Percentiles rank a stretch among this genome's conserved stretches.
These are phyloP conservation scores for Phainopepla nitens DNA, from an alignment of 2,113 vertebrate species.

Conservation along the genomic window DNA sequence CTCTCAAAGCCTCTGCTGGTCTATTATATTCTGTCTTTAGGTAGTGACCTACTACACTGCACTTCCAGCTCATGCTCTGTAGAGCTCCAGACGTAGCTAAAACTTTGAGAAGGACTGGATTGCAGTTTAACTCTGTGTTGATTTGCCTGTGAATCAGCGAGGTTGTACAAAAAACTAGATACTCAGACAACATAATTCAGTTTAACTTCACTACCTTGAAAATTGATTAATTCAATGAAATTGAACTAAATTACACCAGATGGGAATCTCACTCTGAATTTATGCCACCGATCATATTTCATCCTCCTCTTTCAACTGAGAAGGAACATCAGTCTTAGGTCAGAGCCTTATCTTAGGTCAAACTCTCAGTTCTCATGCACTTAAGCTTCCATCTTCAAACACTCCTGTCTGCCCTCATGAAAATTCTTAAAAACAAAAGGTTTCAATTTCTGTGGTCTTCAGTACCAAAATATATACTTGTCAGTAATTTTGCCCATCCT, in stretches of 20 bases:
- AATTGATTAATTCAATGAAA: conserved; percentile 49
- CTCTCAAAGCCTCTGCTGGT: not conserved
- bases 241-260: conserved; percentile 54
- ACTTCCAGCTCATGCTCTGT: not conserved
- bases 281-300: conserved; percentile 15
- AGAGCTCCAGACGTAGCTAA: not conserved
- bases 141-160: not conserved
- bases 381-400: conserved; percentile 32
- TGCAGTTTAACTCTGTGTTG: not conserved
- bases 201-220: conserved; percentile 44
- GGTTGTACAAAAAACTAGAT: conserved; percentile 31
- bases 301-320: conserved; percentile 30
- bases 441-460: not conserved
- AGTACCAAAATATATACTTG: not conserved
- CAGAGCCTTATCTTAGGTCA: conserved; percentile 45
- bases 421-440: not conserved
- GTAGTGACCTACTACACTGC: not conserved
- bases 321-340: conserved; percentile 26
- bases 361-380: not conserved
- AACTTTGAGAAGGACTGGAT: not conserved
- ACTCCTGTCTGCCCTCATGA: not conserved
- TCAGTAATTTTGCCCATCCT: not conserved
- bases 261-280: not conserved
- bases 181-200: conserved; percentile 49
- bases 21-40: not conserved